Evolutionary conservation across 1,140 invertebrate genomes (phyloP).

Genomic region (Liolophura sinensis): DNA sequence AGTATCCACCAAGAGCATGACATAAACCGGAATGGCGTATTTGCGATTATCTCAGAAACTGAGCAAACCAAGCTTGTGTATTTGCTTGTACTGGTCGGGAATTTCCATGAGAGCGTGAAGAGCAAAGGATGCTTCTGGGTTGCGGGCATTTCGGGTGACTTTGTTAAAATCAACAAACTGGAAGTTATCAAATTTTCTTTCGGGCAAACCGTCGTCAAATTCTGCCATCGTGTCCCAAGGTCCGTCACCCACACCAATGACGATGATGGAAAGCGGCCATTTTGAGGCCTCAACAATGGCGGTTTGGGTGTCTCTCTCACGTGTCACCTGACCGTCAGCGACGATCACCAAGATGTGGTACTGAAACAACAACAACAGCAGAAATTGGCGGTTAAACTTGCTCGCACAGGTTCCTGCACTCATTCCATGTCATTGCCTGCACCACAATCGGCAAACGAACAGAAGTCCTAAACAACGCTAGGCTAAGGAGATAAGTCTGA

Average conservation of each 20-base stretch:
- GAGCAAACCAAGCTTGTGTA: constrained; percentile 48
- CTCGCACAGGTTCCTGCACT: background rate
- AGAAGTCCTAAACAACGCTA: background rate
- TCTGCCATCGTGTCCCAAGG: constrained; percentile 63
- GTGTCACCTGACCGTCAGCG: constrained; percentile 62
- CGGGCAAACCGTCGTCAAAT: constrained; percentile 62
- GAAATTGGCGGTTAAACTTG: background rate
- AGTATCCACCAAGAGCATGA: too few species aligned
- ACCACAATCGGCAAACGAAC: background rate
- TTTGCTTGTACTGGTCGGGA: constrained; percentile 62
- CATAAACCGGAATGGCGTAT: too few species aligned
- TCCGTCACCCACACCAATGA: constrained; percentile 64
- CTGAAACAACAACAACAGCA: constrained; percentile 27
- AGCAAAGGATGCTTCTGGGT: constrained; percentile 59
- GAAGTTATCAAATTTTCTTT: constrained; percentile 64
- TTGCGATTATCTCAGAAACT: constrained; percentile 3
- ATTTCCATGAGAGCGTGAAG: constrained; percentile 62
- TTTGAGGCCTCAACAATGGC: constrained; percentile 63
- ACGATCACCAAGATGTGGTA: constrained; percentile 63
- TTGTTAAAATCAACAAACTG: constrained; percentile 62
- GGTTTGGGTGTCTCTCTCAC: constrained; percentile 56
- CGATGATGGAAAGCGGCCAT: constrained; percentile 63
- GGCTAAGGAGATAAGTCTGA: too few species aligned
- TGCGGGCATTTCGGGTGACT: constrained; percentile 47
- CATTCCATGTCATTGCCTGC: background rate